These are phyloP conservation scores for Emydoidea blandingii DNA, from an alignment of 2,797 vertebrate genomes.

Conservation along the genomic window DNA sequence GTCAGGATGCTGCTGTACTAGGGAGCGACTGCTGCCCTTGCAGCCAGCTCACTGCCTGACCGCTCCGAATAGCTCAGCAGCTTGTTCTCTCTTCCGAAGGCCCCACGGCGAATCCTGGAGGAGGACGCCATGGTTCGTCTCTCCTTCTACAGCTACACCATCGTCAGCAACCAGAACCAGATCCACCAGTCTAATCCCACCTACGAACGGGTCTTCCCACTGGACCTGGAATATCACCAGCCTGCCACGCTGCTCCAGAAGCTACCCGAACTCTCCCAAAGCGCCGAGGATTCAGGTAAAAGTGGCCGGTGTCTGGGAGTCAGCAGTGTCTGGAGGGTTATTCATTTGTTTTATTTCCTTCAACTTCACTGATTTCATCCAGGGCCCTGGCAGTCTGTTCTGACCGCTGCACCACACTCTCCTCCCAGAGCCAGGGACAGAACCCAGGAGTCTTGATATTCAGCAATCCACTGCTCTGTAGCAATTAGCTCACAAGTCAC, in stretches of 20 bases:
- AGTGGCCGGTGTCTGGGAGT: background rate
- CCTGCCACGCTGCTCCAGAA: slow-evolving; percentile 87
- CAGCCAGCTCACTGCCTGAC: slow-evolving; percentile 40
- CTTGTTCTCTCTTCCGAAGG: slow-evolving; percentile 74
- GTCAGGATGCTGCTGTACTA: slow-evolving; percentile 36
- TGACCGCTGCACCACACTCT: background rate
- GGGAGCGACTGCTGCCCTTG: background rate
- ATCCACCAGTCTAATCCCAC: slow-evolving; percentile 88
- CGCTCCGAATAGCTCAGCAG: background rate
- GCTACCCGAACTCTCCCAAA: slow-evolving; percentile 91
- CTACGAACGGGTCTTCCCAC: slow-evolving; percentile 91
- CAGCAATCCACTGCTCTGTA: too few relatives aligned
- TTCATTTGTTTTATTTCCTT: accelerated
- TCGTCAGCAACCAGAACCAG: slow-evolving; percentile 87
- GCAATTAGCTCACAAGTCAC: background rate
- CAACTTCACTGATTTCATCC: background rate
- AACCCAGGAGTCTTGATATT: background rate
- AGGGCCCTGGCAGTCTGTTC: background rate
- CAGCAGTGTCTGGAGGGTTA: accelerated
- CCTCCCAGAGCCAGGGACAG: background rate
- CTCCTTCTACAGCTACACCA: slow-evolving; percentile 92
- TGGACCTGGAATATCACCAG: slow-evolving; percentile 93
- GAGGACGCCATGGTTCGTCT: slow-evolving; percentile 91
- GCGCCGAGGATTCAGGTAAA: slow-evolving; percentile 90
- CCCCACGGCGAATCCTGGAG: slow-evolving; percentile 91